A percentile compares a stretch with the other conserved stretches of the same genome.
These are phyloP conservation scores for Stramonita haemastoma DNA, from an alignment of 2,888 invertebrate species.

Conservation along the genomic window DNA sequence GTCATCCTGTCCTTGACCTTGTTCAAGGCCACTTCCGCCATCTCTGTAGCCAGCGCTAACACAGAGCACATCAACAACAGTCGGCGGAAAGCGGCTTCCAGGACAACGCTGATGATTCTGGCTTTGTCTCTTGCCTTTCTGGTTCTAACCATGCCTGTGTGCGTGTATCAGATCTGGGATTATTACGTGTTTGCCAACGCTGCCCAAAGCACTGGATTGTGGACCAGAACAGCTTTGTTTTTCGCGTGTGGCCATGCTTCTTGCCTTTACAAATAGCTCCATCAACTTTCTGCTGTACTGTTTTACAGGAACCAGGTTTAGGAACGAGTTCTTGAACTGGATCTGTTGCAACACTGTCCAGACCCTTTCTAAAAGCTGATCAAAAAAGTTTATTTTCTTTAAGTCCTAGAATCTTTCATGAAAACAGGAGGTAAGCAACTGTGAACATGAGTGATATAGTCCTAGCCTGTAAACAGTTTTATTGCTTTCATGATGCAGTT, in stretches of 20 bases:
- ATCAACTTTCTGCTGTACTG: neutral
- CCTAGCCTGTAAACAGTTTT: too few relatives aligned
- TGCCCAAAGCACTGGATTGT: neutral
- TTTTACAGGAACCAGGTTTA: neutral
- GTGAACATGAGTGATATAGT: too few relatives aligned
- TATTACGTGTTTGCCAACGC: neutral
- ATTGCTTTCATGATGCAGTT: too few relatives aligned
- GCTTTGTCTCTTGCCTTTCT: neutral
- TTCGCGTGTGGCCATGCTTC: neutral
- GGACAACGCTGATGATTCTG: conserved; percentile 4
- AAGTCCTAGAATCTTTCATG: too few relatives aligned
- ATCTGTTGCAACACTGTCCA: neutral
- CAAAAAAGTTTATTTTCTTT: too few relatives aligned
- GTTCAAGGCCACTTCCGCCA: neutral
- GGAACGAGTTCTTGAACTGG: neutral
- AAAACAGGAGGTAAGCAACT: too few relatives aligned
- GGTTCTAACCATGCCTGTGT: neutral
- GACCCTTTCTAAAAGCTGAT: too few relatives aligned
- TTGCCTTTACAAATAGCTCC: neutral
- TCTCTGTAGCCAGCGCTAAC: neutral
- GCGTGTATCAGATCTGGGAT: neutral
- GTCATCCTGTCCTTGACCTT: conserved; percentile 2
- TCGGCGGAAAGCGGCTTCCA: neutral
- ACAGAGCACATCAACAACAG: neutral
- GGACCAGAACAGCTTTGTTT: neutral